Percentiles rank a stretch among this genome's conserved stretches.
Conservation (phyloP, 2,797 vertebrate species). For the Cygnus olor region DNA sequence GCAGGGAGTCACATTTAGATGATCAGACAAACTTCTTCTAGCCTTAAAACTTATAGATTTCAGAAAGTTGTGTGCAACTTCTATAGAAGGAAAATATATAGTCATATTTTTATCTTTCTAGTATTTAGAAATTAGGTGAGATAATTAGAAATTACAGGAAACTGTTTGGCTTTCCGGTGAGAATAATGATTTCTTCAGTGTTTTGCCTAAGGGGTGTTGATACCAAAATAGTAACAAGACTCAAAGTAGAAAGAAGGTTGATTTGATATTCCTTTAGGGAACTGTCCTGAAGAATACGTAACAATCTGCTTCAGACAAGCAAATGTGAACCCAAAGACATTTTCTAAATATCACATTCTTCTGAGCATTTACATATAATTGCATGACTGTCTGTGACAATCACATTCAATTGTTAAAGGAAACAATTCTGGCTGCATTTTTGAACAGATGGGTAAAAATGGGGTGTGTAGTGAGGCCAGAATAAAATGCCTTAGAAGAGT, state of each 20-base stretch:
- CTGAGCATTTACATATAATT: constrained; percentile 21
- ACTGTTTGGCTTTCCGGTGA: neutral
- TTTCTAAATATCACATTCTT: constrained; percentile 51
- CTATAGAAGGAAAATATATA: neutral
- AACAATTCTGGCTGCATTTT: constrained; percentile 25
- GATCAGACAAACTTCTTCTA: neutral
- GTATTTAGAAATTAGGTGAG: neutral
- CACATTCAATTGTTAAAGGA: neutral
- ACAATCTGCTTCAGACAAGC: constrained; percentile 56
- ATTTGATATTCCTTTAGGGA: constrained; percentile 45
- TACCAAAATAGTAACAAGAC: constrained; percentile 41
- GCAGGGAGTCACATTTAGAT: neutral
- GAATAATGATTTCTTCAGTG: constrained; percentile 23
- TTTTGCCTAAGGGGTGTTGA: constrained; percentile 34
- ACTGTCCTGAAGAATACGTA: constrained; percentile 53
- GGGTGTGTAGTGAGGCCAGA: constrained; percentile 15
- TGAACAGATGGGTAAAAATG: constrained; percentile 54
- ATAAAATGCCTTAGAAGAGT: constrained; percentile 41
- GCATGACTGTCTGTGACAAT: constrained; percentile 28
- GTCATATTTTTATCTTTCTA: neutral
- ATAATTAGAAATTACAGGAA: constrained; percentile 18
- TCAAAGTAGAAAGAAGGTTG: constrained; percentile 52
- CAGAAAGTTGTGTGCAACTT: neutral
- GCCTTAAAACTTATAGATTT: neutral
- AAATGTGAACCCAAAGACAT: constrained; percentile 62